These are phyloP conservation scores for Trinorchestia longiramus DNA, from an alignment of 1,140 invertebrate species.

Conservation along the genomic window DNA sequence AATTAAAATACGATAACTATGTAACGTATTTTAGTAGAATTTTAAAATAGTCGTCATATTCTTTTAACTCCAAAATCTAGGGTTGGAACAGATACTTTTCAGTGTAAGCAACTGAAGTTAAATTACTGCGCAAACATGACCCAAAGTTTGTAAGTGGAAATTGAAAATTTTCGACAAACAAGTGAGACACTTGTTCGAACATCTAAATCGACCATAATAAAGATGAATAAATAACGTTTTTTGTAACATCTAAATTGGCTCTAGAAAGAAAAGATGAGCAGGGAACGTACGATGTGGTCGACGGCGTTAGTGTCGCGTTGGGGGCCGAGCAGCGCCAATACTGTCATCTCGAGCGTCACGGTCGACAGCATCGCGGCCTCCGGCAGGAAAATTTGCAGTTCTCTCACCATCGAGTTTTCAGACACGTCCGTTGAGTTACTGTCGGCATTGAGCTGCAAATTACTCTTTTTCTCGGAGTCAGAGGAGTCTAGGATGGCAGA, in stretches of 20 bases:
- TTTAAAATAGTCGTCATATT: not conserved
- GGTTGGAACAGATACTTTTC: not conserved
- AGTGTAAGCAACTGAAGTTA: not conserved
- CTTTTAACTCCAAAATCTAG: not conserved
- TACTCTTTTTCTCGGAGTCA: not conserved
- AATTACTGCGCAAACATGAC: not conserved
- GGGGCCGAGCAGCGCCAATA: conserved; percentile 55
- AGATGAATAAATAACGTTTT: too few species aligned
- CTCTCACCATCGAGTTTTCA: not conserved
- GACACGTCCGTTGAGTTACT: not conserved
- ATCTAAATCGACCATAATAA: too few species aligned
- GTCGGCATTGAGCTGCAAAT: not conserved
- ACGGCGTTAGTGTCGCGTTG: conserved; percentile 48
- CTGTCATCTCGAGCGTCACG: conserved; percentile 37
- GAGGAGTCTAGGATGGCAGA: not conserved
- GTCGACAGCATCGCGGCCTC: conserved; percentile 16
- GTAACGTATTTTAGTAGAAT: not conserved
- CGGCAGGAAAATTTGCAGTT: not conserved
- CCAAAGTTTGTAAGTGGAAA: not conserved
- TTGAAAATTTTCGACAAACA: not conserved
- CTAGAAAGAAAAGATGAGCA: not conserved
- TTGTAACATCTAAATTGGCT: too few species aligned
- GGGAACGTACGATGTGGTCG: conserved; percentile 11
- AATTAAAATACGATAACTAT: not conserved
- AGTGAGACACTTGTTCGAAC: too few species aligned